Evolutionary conservation across 1,140 invertebrate genomes (phyloP).

Genomic region (Antheraea pernyi): DNA sequence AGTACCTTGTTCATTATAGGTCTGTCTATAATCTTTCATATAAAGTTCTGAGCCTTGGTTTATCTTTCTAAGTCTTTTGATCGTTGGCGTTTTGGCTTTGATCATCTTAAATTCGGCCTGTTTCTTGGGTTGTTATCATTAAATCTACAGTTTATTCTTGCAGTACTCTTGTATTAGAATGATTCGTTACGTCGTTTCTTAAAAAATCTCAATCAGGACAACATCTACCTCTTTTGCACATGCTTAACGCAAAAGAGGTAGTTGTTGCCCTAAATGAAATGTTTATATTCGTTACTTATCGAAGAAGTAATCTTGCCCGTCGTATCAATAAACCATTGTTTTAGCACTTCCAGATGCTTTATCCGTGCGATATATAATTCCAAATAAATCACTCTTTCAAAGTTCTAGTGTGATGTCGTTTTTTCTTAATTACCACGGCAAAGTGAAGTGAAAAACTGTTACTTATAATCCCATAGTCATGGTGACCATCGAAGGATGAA

Average conservation of each 20-base stretch:
- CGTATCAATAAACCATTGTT: too few relatives aligned
- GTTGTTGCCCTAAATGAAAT: background rate
- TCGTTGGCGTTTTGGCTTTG: background rate
- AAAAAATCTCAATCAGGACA: slow-evolving; percentile 2
- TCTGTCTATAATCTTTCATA: background rate
- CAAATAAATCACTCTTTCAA: too few relatives aligned
- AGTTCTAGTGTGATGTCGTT: too few relatives aligned
- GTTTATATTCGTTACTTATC: background rate
- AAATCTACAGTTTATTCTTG: background rate
- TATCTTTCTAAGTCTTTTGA: background rate
- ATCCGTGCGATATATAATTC: background rate
- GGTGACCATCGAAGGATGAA: too few relatives aligned
- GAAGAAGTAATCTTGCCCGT: too few relatives aligned
- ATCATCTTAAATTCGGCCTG: background rate
- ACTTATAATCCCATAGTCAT: too few relatives aligned
- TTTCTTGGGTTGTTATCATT: background rate
- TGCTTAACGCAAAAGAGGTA: background rate
- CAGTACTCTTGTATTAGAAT: background rate
- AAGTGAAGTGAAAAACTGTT: too few relatives aligned
- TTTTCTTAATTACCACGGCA: too few relatives aligned
- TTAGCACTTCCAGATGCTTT: background rate
- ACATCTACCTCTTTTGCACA: background rate
- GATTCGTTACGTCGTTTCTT: background rate
- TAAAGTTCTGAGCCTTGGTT: background rate
- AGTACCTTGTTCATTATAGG: background rate